Conservation (phyloP, 2,888 invertebrate species). For the Flabesymbios commensalis region DNA sequence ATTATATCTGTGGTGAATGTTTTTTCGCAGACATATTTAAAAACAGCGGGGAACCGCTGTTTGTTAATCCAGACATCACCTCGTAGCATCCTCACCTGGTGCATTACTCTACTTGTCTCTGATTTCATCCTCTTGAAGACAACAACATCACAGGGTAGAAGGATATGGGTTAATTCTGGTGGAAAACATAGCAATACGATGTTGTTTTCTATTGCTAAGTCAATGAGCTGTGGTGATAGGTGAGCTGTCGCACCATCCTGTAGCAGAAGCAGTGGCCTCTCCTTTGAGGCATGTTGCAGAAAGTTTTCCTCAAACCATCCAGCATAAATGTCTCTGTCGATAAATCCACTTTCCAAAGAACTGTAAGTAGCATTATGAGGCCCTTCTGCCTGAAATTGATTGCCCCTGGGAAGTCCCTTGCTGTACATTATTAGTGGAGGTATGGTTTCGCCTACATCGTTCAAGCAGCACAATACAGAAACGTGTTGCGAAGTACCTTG, state of each 20-base stretch:
- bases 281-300: slow-evolving; percentile 3
- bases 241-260: slow-evolving; percentile 14
- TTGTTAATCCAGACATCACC: slow-evolving; percentile 7
- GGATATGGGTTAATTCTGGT: slow-evolving; percentile 8
- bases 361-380: slow-evolving; percentile 6
- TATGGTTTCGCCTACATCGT: background rate
- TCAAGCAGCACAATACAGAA: slow-evolving; percentile 2
- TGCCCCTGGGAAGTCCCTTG: background rate
- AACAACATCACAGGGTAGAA: slow-evolving; percentile 8
- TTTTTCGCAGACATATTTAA: background rate
- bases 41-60: slow-evolving; percentile 6
- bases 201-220: slow-evolving; percentile 3
- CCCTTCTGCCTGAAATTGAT: background rate
- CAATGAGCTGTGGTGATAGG: slow-evolving; percentile 6
- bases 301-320: slow-evolving; percentile 14
- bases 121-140: slow-evolving; percentile 7
- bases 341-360: slow-evolving; percentile 7
- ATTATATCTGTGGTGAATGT: slow-evolving; percentile 4
- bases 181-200: slow-evolving; percentile 2
- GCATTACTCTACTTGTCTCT: slow-evolving; percentile 4
- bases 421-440: slow-evolving; percentile 8
- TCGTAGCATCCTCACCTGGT: slow-evolving; percentile 12
- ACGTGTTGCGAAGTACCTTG: background rate
- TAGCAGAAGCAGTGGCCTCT: slow-evolving; percentile 5
- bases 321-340: slow-evolving; percentile 7